These are phyloP conservation scores for Cinclus mexicanus DNA, from an alignment of 2,113 vertebrate genomes.

Conservation along the genomic window DNA sequence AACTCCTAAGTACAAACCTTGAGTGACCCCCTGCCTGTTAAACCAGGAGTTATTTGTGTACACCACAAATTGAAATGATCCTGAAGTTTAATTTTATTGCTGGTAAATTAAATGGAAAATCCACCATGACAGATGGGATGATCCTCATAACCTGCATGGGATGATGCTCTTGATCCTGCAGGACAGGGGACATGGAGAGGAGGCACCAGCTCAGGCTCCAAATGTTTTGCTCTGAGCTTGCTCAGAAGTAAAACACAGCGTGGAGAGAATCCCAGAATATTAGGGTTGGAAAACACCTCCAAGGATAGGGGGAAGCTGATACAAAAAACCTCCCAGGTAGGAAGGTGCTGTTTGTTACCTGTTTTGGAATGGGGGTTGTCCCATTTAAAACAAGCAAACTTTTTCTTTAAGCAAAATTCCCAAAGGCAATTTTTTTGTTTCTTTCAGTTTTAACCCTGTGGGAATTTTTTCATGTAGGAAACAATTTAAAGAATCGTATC, in stretches of 20 bases:
- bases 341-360: not conserved
- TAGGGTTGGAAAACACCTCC: not conserved
- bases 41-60: not conserved
- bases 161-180: not conserved
- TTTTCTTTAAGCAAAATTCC: not conserved
- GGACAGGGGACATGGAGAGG: not conserved
- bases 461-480: not conserved
- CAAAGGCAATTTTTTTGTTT: not conserved
- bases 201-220: not conserved
- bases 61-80: not conserved
- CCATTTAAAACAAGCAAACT: not conserved
- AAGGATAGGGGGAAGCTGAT: not conserved
- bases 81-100: fast-evolving
- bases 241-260: not conserved
- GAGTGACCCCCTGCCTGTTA: not conserved
- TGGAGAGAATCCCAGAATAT: not conserved
- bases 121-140: fast-evolving
- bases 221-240: not conserved
- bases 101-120: not conserved
- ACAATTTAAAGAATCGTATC: not conserved
- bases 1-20: not conserved
- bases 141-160: not conserved
- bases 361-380: not conserved
- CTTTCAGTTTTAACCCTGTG: not conserved
- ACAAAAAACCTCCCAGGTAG: not conserved